Conservation (phyloP, 2,113 vertebrate species). For the Stigmatopora nigra region DNA sequence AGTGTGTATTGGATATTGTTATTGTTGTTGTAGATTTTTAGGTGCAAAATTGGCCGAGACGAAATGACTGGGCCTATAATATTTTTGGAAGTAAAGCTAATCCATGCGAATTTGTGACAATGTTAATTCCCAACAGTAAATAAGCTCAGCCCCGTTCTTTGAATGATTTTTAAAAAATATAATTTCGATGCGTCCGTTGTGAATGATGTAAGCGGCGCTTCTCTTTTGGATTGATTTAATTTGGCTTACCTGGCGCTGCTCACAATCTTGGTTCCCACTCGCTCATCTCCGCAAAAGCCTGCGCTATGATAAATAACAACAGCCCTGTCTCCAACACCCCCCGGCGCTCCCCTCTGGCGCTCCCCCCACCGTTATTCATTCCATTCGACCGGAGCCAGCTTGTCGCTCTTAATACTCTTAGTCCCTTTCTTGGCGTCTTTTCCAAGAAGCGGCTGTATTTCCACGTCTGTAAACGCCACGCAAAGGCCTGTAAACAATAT, state of each 20-base stretch:
- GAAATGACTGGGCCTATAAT: too few relatives aligned
- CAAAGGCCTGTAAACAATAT: conserved; percentile 58
- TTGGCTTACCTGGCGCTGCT: conserved; percentile 11
- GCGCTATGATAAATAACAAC: conserved; percentile 8
- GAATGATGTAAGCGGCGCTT: conserved; percentile 17
- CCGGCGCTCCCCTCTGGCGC: not conserved
- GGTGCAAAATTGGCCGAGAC: too few relatives aligned
- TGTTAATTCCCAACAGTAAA: not conserved
- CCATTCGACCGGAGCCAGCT: conserved; percentile 44
- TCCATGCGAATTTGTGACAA: not conserved
- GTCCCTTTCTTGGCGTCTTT: conserved; percentile 55
- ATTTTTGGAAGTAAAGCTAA: too few relatives aligned
- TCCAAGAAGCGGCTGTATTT: conserved; percentile 49
- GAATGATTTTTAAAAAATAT: too few relatives aligned
- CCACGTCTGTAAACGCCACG: conserved; percentile 54
- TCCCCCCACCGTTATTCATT: conserved; percentile 2
- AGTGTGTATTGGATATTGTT: too few relatives aligned
- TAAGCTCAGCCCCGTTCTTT: too few relatives aligned
- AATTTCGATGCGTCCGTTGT: conserved; percentile 28
- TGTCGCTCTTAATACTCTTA: conserved; percentile 53
- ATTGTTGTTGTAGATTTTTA: too few relatives aligned
- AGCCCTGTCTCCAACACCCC: conserved; percentile 20
- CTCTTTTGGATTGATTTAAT: conserved; percentile 12
- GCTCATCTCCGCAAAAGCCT: conserved; percentile 26
- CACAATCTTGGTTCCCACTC: conserved; percentile 18